Conservation (phyloP, 2,888 invertebrate species). For the Drosophila engyochracea region DNA sequence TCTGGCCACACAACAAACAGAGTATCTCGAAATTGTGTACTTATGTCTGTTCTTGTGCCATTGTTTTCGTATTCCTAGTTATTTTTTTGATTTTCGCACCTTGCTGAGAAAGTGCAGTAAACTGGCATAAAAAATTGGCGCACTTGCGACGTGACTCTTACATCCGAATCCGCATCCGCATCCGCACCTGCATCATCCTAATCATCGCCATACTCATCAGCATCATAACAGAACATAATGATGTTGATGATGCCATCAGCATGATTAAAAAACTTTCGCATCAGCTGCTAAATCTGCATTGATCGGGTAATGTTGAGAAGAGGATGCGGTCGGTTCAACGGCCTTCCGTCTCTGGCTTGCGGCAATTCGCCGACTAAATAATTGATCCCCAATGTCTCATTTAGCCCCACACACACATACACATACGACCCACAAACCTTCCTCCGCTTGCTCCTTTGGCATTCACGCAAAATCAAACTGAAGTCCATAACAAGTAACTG, state of each 20-base stretch:
- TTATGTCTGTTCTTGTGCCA: background rate
- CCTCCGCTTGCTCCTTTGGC: slow-evolving; percentile 41
- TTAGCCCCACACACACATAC: slow-evolving; percentile 32
- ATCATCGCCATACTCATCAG: slow-evolving; percentile 12
- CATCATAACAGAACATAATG: slow-evolving; percentile 25
- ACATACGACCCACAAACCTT: slow-evolving; percentile 13
- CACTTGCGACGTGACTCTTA: slow-evolving; percentile 54
- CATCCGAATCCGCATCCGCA: slow-evolving; percentile 22
- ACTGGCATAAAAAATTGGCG: slow-evolving; percentile 68
- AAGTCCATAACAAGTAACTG: slow-evolving; percentile 82
- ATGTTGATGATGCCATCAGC: slow-evolving; percentile 54
- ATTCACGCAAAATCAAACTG: slow-evolving; percentile 76
- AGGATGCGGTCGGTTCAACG: slow-evolving; percentile 55
- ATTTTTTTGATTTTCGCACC: slow-evolving; percentile 50
- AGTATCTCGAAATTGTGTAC: background rate
- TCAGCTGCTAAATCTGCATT: slow-evolving; percentile 67
- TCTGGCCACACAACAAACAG: background rate
- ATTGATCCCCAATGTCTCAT: slow-evolving; percentile 81
- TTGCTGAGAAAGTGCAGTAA: slow-evolving; percentile 56
- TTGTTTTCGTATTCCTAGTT: background rate
- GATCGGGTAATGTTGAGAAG: slow-evolving; percentile 29
- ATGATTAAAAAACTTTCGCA: slow-evolving; percentile 75
- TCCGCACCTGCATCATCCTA: slow-evolving; percentile 10
- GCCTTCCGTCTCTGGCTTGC: slow-evolving; percentile 63
- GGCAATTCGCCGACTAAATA: slow-evolving; percentile 69